These are phyloP conservation scores for Daphoenositta chrysoptera DNA, from an alignment of 2,113 vertebrate genomes.

Conservation along the genomic window DNA sequence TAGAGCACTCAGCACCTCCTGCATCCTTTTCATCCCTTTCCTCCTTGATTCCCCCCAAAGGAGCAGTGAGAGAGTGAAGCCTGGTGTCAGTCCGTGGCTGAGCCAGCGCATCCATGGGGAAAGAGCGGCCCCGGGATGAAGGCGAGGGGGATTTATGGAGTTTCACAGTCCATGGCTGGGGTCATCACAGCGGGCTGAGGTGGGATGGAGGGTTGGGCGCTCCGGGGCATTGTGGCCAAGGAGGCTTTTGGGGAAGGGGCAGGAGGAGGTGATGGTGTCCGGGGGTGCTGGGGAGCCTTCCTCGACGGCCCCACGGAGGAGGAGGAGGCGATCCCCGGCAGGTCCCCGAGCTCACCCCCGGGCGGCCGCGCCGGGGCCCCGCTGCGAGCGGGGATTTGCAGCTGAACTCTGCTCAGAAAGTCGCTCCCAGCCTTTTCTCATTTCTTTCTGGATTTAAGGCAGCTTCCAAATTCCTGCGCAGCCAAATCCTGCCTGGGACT, in stretches of 20 bases:
- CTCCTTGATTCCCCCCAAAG: accelerated
- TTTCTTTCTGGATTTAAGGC: constrained; percentile 14
- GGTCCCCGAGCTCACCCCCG: background rate
- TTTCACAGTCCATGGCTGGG: background rate
- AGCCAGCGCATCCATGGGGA: background rate
- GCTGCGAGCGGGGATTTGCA: background rate
- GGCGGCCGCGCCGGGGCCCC: background rate
- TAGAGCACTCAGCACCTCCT: accelerated
- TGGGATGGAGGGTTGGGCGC: background rate
- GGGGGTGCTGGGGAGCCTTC: background rate
- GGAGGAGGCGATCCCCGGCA: background rate
- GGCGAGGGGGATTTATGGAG: background rate
- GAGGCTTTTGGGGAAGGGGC: background rate
- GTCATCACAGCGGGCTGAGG: background rate
- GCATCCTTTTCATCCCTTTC: background rate
- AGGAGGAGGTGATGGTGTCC: accelerated
- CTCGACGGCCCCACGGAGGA: background rate
- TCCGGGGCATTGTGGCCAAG: accelerated
- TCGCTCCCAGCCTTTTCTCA: constrained; percentile 5
- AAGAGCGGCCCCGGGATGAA: background rate
- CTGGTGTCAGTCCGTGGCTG: background rate
- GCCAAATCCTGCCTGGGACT: constrained; percentile 29
- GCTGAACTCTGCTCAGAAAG: background rate
- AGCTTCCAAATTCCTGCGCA: constrained; percentile 41
- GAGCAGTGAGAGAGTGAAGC: background rate